Base-by-base conservation (phyloP, 1,140 invertebrate genomes). In the Cyphomyrmex costatus region DNA sequence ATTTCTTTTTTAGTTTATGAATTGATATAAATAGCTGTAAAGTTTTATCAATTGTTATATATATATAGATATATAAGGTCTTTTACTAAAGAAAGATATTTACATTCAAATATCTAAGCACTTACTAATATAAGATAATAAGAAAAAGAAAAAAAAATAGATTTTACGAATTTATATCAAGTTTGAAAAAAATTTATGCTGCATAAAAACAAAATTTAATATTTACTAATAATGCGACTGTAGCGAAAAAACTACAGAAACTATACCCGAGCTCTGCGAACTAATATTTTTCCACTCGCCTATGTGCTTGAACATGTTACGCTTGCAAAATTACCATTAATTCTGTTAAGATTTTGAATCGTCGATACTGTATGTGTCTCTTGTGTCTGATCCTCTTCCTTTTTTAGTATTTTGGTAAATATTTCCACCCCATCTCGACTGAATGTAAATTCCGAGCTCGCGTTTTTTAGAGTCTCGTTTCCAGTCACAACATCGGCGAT, bases 361-460 rank as follows among this genome's bases (percentile, higher is more conserved):
- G 7, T 19, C 6, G 68, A 10, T 46, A 51, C 8, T 58, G 73
- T 24, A 21, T 16, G n/a, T 10, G 88, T 89, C 42, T 93, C 91
- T 42, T 93, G 86, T 12, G 70, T 71, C 1, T 89, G 85, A 85
- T 94, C 92, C 3, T 95, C 95, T 51, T 94, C 91, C 92, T 97
- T 97, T 70, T 96, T 96, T 60, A 96, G 96, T 10, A 96, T 95
- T 94, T 97, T 97, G 0, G 96, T 97, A 65, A 97, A 89, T 83
- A 97, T 96, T 92, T 96, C 95, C 71, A 97, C 95, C 3, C 97
- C 96, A 51, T 96, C 96, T n/a, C 96, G 95, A 91, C 96, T 97
- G 42, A 96, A 88, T 1, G 95, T 96, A 96, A 96, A 91, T 93
- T 95, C 7, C 94, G 95, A 21, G n/a, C 92, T 93, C 0, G 80